A percentile compares a stretch with the other conserved stretches of the same genome.
These are phyloP conservation scores for Chelonia mydas DNA, from an alignment of 2,797 vertebrate genomes.

Conservation along the genomic window DNA sequence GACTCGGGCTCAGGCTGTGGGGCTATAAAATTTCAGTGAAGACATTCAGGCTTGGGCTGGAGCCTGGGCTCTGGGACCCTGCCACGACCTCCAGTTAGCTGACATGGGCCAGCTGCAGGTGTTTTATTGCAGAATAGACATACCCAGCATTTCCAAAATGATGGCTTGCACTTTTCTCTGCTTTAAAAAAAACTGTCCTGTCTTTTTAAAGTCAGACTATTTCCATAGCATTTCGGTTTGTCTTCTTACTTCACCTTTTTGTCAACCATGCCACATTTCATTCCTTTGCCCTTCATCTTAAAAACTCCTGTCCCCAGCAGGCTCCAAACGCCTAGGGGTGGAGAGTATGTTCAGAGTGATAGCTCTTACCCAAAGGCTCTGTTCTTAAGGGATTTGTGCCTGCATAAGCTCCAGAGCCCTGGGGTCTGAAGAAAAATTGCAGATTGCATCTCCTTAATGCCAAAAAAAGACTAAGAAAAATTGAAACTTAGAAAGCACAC, in stretches of 20 bases:
- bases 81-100: too few species aligned
- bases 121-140: not conserved
- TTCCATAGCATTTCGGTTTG: not conserved
- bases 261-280: not conserved
- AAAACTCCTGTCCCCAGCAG: too few species aligned
- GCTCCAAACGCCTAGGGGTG: not conserved
- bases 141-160: not conserved
- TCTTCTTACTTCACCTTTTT: not conserved
- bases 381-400: not conserved
- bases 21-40: not conserved
- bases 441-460: not conserved
- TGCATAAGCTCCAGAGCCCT: not conserved
- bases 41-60: not conserved
- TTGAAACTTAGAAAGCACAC: not conserved
- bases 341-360: too few species aligned
- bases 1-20: too few species aligned
- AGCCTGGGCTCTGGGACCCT: too few species aligned
- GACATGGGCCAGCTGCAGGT: not conserved
- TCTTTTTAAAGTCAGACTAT: not conserved
- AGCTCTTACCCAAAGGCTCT: not conserved
- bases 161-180: not conserved
- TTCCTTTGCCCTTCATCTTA: not conserved
- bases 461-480: not conserved
- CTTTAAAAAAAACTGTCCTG: not conserved
- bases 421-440: not conserved